Conservation (phyloP, 2,113 vertebrate genomes). For the Rhynchomys soricoides region DNA sequence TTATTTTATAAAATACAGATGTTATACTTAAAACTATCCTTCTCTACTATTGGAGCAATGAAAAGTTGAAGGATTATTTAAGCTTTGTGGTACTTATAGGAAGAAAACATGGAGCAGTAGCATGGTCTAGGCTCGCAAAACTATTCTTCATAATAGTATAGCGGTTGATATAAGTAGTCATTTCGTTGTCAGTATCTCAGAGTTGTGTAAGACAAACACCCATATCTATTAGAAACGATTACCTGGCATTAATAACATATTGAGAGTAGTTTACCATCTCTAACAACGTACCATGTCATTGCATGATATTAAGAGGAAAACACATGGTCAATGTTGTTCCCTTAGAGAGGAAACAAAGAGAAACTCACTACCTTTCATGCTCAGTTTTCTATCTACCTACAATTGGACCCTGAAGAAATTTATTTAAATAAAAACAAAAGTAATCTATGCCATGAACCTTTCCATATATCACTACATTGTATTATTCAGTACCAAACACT, state of each 20-base stretch:
- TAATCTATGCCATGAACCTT: not conserved
- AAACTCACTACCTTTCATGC: not conserved
- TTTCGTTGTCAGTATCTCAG: not conserved
- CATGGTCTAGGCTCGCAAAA: not conserved
- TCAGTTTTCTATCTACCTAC: not conserved
- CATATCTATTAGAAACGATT: not conserved
- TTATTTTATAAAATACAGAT: not conserved
- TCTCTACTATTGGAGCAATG: not conserved
- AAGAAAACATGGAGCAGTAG: not conserved
- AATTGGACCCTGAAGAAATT: not conserved
- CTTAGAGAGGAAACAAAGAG: not conserved
- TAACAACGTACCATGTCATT: not conserved
- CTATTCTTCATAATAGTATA: not conserved
- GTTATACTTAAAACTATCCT: constrained; percentile 27
- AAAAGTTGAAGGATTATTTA: not conserved
- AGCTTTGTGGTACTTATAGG: not conserved
- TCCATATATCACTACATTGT: not conserved
- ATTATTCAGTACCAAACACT: not conserved
- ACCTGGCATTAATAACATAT: not conserved
- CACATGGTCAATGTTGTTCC: accelerated
- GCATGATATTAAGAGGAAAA: not conserved
- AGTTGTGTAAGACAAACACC: not conserved
- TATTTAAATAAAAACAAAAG: not conserved
- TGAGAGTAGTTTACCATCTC: not conserved
- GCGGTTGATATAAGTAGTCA: not conserved